phyloP scores from a whole-genome alignment of 2,113 vertebrate genomes.

The Callipepla californica region DNA sequence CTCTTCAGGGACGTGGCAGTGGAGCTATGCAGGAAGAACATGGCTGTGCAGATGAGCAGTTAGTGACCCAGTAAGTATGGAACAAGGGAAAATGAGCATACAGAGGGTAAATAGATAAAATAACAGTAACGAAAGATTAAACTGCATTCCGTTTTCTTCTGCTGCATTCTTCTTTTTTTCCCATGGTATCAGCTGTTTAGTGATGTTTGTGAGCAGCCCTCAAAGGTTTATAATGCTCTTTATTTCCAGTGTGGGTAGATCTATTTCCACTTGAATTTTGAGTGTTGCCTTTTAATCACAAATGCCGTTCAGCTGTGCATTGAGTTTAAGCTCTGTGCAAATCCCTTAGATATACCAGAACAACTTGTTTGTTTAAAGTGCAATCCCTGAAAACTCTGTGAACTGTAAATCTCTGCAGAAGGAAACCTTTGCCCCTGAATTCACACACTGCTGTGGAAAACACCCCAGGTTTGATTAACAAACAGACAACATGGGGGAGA shows the following conservation, averaged over 20 bases:
- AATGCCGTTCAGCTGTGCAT: neutral
- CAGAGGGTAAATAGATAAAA: neutral
- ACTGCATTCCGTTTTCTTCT: neutral
- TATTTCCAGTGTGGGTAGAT: slow-evolving; percentile 7
- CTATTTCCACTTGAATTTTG: slow-evolving; percentile 34
- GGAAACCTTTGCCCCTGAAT: neutral
- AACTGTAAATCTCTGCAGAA: neutral
- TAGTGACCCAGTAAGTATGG: neutral
- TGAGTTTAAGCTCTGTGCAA: slow-evolving; percentile 22
- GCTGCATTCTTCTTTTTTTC: neutral
- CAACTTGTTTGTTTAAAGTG: neutral
- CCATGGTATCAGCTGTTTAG: neutral
- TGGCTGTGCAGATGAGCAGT: neutral
- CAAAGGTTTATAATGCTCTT: slow-evolving; percentile 12
- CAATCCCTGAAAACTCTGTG: neutral
- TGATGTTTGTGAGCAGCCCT: neutral
- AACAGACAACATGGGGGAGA: neutral
- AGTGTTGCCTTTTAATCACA: slow-evolving; percentile 32
- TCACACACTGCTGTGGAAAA: neutral
- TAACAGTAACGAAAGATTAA: neutral
- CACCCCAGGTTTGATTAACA: neutral
- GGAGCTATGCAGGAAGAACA: neutral
- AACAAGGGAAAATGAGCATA: neutral
- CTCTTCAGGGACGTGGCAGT: neutral
- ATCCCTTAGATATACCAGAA: slow-evolving; percentile 6